phyloP scores from a whole-genome alignment of 2,113 vertebrate species.

The Odontesthes bonariensis region DNA sequence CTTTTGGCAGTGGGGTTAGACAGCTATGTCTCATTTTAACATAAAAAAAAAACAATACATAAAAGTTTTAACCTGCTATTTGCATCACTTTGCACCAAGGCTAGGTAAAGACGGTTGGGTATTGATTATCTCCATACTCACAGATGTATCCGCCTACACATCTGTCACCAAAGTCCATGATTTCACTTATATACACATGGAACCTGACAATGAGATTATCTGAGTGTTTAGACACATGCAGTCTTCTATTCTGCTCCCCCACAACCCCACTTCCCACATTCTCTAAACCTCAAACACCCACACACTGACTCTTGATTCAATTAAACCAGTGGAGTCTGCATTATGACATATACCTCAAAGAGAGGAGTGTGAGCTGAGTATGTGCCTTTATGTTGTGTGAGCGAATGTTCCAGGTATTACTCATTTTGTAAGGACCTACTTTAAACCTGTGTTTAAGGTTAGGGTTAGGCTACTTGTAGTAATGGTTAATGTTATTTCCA shows the following conservation, averaged over 20 bases:
- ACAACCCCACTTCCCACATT: constrained; percentile 24
- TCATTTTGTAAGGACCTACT: background rate
- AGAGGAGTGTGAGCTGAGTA: constrained; percentile 27
- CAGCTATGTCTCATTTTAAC: background rate
- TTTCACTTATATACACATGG: constrained; percentile 35
- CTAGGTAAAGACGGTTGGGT: constrained; percentile 23
- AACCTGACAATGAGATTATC: constrained; percentile 50
- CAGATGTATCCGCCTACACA: constrained; percentile 21
- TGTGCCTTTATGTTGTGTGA: constrained; percentile 6
- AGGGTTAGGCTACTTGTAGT: background rate
- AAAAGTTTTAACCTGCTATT: constrained; percentile 16
- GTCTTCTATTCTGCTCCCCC: constrained; percentile 14
- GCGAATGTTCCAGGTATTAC: background rate
- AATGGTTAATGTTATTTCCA: background rate
- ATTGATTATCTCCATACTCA: constrained; percentile 35
- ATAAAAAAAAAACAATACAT: background rate
- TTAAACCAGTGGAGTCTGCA: constrained; percentile 58
- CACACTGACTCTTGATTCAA: constrained; percentile 68
- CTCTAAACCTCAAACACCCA: constrained; percentile 65
- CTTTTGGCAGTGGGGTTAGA: background rate
- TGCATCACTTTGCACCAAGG: constrained; percentile 4
- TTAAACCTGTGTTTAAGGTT: background rate
- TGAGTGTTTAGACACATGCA: constrained; percentile 16
- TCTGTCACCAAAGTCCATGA: constrained; percentile 13
- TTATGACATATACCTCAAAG: constrained; percentile 44